phyloP scores from a whole-genome alignment of 2,888 invertebrate species.

The Synanthedon andrenaeformis region DNA sequence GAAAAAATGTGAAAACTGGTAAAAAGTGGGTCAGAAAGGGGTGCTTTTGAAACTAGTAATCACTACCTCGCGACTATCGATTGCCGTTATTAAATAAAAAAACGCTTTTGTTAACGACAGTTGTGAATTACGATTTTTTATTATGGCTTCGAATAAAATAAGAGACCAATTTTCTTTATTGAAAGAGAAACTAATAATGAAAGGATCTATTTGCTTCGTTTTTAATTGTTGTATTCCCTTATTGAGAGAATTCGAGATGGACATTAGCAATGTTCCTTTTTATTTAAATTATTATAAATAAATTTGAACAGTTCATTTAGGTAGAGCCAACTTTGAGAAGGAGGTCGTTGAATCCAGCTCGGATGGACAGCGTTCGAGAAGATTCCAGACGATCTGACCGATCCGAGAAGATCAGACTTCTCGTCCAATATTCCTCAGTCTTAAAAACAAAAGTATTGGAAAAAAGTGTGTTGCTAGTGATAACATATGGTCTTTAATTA shows the following conservation, averaged over 20 bases:
- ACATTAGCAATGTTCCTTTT: background rate
- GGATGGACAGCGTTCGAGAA: too few species aligned
- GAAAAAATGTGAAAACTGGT: conserved; percentile 63
- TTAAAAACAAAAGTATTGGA: too few species aligned
- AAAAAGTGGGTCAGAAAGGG: conserved; percentile 71
- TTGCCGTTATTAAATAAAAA: conserved; percentile 63
- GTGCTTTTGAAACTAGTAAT: conserved; percentile 68
- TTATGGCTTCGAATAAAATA: conserved; percentile 34
- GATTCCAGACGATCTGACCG: too few species aligned
- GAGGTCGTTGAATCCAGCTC: too few species aligned
- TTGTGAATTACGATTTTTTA: conserved; percentile 50
- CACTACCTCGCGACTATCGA: conserved; percentile 63
- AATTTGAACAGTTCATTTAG: background rate
- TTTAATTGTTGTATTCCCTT: too few species aligned
- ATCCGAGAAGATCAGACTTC: too few species aligned
- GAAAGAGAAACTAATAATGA: conserved; percentile 23
- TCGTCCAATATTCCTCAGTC: too few species aligned
- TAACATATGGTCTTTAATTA: too few species aligned
- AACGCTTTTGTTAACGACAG: conserved; percentile 46
- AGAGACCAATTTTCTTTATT: conserved; percentile 26
- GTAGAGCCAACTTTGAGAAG: too few species aligned
- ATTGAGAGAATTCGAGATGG: background rate
- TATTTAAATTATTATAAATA: background rate
- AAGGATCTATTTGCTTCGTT: conserved; percentile 17
- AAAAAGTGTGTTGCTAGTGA: too few species aligned